Evolutionary conservation across 2,113 vertebrate species (phyloP), one percentile per base, ranked within the genome.

Genomic region (Tupaia tana): DNA sequence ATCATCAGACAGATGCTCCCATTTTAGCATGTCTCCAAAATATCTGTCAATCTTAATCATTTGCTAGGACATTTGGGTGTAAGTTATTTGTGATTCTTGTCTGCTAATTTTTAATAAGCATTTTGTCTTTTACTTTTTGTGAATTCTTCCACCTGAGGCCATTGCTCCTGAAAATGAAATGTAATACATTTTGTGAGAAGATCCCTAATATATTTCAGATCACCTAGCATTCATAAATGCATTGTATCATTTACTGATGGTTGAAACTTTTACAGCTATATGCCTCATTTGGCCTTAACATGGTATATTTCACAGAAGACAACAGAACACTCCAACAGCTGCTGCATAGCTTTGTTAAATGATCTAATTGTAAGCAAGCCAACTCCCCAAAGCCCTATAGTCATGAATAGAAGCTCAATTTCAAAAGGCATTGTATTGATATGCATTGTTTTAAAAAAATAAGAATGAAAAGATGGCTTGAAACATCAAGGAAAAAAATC

Each of bases 31-130:
- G 43, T 83, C 20, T 94, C 43, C 69, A 84, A 95, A 63, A 81
- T 93, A 54, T 92, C 82, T 97, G 83, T 94, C 96, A 96, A 43
- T 95, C 74, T 77, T 85, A 90, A 90, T 88, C 9, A 96, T 92
- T 90, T 79, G 12, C 64, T 74, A 83, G 64, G 88, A 94, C 34
- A 94, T 10, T 59, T 84, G 8, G 18, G 3, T 74, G 29, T 70
- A 85, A 94, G 83, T 61, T 77, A 66, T 77, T 86, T 86, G 31
- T 61, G n/a, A 89, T 67, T 81, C 31, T 77, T 91, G 22, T 85
- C 20, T 85, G 34, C 31, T 91, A 86, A 85, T 88, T 84, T 70
- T 81, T 63, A 64, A 80, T 84, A 34, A 88, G 24, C 3, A 61
- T 79, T 94, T 67, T 83, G 22, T 43, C 4, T 79, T 74, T 66